phyloP scores from a whole-genome alignment of 2,888 invertebrate species.

The Orthosia cruda region DNA sequence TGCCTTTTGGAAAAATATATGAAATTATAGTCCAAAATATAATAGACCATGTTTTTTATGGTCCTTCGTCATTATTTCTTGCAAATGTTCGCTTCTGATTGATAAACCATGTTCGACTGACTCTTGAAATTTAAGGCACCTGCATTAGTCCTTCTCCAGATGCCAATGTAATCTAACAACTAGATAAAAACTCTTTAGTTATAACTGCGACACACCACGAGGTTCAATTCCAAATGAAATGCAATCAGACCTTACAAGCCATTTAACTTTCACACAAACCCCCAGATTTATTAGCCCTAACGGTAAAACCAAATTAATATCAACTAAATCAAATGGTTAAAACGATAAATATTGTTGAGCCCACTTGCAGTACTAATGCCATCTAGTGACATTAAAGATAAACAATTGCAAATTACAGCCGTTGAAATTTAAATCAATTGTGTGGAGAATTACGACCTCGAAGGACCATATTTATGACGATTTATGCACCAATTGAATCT shows the following conservation, averaged over 20 bases:
- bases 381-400: constrained; percentile 41
- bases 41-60: neutral
- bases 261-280: constrained; percentile 13
- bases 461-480: constrained; percentile 40
- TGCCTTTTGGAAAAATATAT: neutral
- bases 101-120: neutral
- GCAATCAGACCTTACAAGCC: neutral
- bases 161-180: neutral
- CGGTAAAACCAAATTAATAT: constrained; percentile 27
- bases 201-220: too few species aligned
- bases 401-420: constrained; percentile 39
- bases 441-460: constrained; percentile 35
- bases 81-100: neutral
- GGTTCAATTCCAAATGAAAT: neutral
- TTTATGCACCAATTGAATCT: constrained; percentile 59
- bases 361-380: constrained; percentile 30
- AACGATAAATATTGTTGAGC: neutral
- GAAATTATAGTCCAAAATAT: neutral
- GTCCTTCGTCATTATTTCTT: neutral
- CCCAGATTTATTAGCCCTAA: constrained; percentile 8
- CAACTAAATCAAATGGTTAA: neutral
- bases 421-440: constrained; percentile 46
- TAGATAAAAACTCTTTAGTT: too few species aligned
- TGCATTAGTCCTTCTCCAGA: neutral
- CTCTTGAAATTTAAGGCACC: neutral